phyloP scores from a whole-genome alignment of 1,140 invertebrate species.

The Melitaea cinxia region DNA sequence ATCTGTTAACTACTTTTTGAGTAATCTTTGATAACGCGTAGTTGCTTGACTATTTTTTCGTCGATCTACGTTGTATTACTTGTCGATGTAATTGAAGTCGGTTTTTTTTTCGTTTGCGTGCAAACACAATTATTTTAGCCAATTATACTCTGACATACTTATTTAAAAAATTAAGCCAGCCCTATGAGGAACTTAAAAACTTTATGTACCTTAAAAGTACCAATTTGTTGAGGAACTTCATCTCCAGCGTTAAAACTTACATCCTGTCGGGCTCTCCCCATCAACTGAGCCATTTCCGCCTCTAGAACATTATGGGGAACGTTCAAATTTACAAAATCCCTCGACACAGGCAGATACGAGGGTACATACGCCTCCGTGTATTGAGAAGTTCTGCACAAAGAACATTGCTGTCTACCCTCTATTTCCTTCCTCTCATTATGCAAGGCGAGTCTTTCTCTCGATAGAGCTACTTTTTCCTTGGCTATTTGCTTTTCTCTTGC shows the following conservation, averaged over 20 bases:
- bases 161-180: not conserved
- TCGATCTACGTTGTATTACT: too few relatives aligned
- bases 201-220: constrained; percentile 47
- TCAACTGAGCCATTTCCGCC: constrained; percentile 63
- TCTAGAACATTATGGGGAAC: constrained; percentile 58
- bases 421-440: constrained; percentile 75
- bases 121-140: too few relatives aligned
- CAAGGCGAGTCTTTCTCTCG: constrained; percentile 70
- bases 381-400: constrained; percentile 61
- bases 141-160: not conserved
- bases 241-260: constrained; percentile 27
- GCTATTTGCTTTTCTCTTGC: constrained; percentile 78
- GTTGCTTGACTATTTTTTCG: too few relatives aligned
- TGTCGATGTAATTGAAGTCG: too few relatives aligned
- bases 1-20: too few relatives aligned
- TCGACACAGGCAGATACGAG: constrained; percentile 48
- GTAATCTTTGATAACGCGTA: too few relatives aligned
- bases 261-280: constrained; percentile 45
- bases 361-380: constrained; percentile 42
- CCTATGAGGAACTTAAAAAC: not conserved
- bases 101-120: too few relatives aligned
- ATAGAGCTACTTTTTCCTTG: constrained; percentile 75
- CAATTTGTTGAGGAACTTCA: constrained; percentile 37
- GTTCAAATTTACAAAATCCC: constrained; percentile 52
- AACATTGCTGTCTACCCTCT: constrained; percentile 66